phyloP scores from a whole-genome alignment of 2,888 invertebrate genomes.

The Diplolepis rosae region DNA sequence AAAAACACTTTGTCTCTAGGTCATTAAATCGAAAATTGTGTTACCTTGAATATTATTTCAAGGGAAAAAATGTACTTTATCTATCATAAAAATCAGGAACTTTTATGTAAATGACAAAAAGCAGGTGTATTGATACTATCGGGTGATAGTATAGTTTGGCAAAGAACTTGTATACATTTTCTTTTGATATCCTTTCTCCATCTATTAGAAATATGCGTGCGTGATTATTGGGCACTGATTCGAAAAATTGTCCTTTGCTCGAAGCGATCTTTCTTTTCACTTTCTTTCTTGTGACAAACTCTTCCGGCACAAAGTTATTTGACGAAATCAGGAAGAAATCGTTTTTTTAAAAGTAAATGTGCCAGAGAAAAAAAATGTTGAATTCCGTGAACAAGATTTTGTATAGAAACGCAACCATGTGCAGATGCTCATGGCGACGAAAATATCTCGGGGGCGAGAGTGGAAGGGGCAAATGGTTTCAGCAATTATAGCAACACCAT shows the following conservation, averaged over 20 bases:
- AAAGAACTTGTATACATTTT: too few relatives aligned
- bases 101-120: too few relatives aligned
- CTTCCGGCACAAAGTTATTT: background rate
- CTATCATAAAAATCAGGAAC: too few relatives aligned
- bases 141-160: too few relatives aligned
- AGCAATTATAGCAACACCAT: constrained; percentile 25
- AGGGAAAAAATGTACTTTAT: too few relatives aligned
- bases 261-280: background rate
- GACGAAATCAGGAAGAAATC: background rate
- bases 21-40: too few relatives aligned
- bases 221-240: background rate
- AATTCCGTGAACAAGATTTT: constrained; percentile 6
- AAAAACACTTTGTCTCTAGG: too few relatives aligned
- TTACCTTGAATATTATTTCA: too few relatives aligned
- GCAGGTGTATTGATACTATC: too few relatives aligned
- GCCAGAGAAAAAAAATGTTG: background rate
- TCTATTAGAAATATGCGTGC: background rate
- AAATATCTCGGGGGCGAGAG: constrained; percentile 18
- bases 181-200: background rate
- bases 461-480: constrained; percentile 3
- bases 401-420: background rate
- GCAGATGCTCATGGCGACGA: background rate
- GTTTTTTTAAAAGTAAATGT: constrained; percentile 16
- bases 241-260: background rate
- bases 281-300: background rate